A percentile compares a stretch with the other conserved stretches of the same genome.
Conservation (phyloP, 1,140 invertebrate genomes). For the Drosophila jambulina region DNA sequence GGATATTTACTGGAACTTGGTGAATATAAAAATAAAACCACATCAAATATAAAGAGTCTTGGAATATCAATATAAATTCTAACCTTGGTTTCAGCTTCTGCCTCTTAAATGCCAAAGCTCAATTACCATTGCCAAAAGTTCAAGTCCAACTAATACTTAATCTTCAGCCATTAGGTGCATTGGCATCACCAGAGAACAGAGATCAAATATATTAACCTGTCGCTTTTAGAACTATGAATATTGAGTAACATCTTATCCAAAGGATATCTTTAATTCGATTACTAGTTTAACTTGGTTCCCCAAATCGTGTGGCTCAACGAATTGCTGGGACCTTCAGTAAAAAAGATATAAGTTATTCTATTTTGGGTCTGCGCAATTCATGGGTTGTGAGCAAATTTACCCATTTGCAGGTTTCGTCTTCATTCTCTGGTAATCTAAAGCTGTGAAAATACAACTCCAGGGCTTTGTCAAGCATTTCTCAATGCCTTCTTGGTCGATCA, state of each 20-base stretch:
- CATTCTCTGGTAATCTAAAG: too few species aligned
- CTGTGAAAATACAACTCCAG: not conserved
- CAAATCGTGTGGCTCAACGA: constrained; percentile 32
- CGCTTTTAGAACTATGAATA: not conserved
- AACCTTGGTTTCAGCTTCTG: too few species aligned
- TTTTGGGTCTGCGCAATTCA: too few species aligned
- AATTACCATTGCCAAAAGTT: not conserved
- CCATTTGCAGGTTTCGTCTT: too few species aligned
- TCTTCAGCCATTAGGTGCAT: not conserved
- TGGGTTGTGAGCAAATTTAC: too few species aligned
- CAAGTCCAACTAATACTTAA: not conserved
- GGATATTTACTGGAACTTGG: too few species aligned
- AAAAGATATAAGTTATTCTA: constrained; percentile 8
- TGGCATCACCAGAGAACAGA: not conserved
- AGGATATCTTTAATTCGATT: constrained; percentile 4
- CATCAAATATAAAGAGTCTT: not conserved
- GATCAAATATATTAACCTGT: not conserved
- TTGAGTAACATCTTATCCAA: not conserved
- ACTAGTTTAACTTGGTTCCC: not conserved
- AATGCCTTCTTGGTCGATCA: constrained; percentile 3
- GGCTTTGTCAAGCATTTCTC: constrained; percentile 7
- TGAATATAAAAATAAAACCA: too few species aligned
- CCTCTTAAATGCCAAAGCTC: not conserved
- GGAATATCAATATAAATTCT: too few species aligned
- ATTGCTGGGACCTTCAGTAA: constrained; percentile 34